Conservation (phyloP, 2,797 vertebrate genomes). For the Pachyuromys duprasi region DNA sequence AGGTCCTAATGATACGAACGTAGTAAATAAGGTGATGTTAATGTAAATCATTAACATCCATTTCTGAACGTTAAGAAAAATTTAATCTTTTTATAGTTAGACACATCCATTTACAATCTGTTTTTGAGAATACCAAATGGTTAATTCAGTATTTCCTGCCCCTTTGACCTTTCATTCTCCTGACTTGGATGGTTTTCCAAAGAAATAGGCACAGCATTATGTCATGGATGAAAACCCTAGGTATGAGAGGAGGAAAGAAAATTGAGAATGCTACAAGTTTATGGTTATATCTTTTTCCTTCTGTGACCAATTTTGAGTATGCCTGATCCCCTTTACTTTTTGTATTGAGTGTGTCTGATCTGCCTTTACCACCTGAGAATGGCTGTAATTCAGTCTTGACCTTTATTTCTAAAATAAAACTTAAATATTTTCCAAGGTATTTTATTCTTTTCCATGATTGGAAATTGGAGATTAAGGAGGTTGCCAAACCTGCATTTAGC, state of each 20-base stretch:
- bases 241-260: background rate
- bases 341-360: background rate
- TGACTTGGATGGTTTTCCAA: background rate
- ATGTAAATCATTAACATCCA: background rate
- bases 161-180: background rate
- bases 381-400: background rate
- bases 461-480: background rate
- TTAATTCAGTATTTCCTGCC: background rate
- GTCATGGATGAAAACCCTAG: background rate
- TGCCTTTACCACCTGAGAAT: background rate
- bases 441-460: background rate
- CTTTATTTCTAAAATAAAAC: background rate
- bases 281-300: background rate
- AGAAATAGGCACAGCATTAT: background rate
- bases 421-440: background rate
- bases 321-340: background rate
- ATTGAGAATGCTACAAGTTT: background rate
- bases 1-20: background rate
- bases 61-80: conserved; percentile 43
- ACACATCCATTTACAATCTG: background rate
- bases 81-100: background rate
- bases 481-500: background rate
- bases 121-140: background rate
- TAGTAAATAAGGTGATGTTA: background rate
- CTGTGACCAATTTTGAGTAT: background rate